phyloP scores from a whole-genome alignment of 2,113 vertebrate genomes.

The Chaenogobius annularis region DNA sequence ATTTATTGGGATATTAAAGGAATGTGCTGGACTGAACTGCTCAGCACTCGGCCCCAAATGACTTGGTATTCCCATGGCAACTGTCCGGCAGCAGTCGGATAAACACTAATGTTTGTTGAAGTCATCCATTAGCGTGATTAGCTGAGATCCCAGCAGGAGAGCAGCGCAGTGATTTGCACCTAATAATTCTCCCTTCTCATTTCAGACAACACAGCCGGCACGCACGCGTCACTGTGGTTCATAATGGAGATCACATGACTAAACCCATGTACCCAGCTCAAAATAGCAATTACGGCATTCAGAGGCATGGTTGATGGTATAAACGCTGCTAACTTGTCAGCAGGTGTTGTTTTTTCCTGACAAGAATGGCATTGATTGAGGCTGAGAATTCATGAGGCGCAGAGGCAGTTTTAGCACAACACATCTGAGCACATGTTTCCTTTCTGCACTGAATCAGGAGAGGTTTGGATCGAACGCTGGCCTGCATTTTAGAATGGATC shows the following conservation, averaged over 20 bases:
- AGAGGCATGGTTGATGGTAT: conserved; percentile 32
- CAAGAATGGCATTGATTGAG: conserved; percentile 15
- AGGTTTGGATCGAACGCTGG: conserved; percentile 23
- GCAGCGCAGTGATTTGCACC: conserved; percentile 26
- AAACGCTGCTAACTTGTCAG: conserved; percentile 19
- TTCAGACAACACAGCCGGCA: conserved; percentile 14
- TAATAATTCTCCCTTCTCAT: conserved; percentile 34
- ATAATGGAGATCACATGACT: conserved; percentile 43
- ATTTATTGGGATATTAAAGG: conserved; percentile 30
- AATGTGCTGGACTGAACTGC: conserved; percentile 19
- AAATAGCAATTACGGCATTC: conserved; percentile 38
- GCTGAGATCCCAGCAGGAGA: conserved; percentile 26
- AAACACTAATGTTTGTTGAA: conserved; percentile 39
- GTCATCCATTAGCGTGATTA: conserved; percentile 53
- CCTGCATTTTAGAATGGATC: conserved; percentile 57
- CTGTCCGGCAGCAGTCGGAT: not conserved
- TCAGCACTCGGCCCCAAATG: conserved; percentile 16
- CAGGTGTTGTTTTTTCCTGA: conserved; percentile 12
- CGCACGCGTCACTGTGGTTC: conserved; percentile 19
- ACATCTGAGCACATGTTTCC: conserved; percentile 36
- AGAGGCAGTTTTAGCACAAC: conserved; percentile 6
- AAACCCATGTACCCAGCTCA: conserved; percentile 12
- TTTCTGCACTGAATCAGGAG: conserved; percentile 40
- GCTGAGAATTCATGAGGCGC: conserved; percentile 13
- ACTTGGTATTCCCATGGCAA: conserved; percentile 5